Evolutionary conservation across 2,888 invertebrate genomes (phyloP).

Genomic region (Leptinotarsa haldemani): DNA sequence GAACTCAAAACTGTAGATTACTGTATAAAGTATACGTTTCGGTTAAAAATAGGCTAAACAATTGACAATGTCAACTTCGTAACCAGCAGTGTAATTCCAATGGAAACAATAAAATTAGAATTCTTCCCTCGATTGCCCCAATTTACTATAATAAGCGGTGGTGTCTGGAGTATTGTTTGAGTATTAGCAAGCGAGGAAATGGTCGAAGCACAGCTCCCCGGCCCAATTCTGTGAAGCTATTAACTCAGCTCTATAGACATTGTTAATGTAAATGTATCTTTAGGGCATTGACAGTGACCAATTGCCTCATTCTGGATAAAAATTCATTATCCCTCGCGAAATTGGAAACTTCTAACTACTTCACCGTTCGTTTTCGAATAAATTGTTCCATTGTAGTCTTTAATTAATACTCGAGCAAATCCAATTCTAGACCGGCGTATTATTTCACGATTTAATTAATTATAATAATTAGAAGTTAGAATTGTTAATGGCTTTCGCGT

Average conservation of each 20-base stretch:
- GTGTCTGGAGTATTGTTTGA: slow-evolving; percentile 49
- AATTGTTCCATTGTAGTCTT: slow-evolving; percentile 59
- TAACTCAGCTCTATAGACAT: slow-evolving; percentile 61
- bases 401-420: slow-evolving; percentile 55
- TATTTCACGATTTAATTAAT: slow-evolving; percentile 57
- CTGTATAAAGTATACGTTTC: background rate
- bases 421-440: slow-evolving; percentile 53
- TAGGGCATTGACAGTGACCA: slow-evolving; percentile 63
- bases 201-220: slow-evolving; percentile 42
- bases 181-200: slow-evolving; percentile 51
- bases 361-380: slow-evolving; percentile 50
- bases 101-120: slow-evolving; percentile 29
- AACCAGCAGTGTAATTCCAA: background rate
- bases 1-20: too few relatives aligned
- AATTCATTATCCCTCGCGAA: slow-evolving; percentile 61
- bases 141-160: slow-evolving; percentile 50
- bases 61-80: background rate
- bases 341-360: slow-evolving; percentile 61
- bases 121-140: slow-evolving; percentile 50
- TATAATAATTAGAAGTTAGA: slow-evolving; percentile 47
- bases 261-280: slow-evolving; percentile 63
- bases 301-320: slow-evolving; percentile 61
- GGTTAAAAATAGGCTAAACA: background rate
- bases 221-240: slow-evolving; percentile 53
- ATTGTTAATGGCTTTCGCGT: slow-evolving; percentile 36